Percentiles rank a stretch among this genome's conserved stretches.
phyloP scores from a whole-genome alignment of 1,140 invertebrate species.

The Heliconius himera region DNA sequence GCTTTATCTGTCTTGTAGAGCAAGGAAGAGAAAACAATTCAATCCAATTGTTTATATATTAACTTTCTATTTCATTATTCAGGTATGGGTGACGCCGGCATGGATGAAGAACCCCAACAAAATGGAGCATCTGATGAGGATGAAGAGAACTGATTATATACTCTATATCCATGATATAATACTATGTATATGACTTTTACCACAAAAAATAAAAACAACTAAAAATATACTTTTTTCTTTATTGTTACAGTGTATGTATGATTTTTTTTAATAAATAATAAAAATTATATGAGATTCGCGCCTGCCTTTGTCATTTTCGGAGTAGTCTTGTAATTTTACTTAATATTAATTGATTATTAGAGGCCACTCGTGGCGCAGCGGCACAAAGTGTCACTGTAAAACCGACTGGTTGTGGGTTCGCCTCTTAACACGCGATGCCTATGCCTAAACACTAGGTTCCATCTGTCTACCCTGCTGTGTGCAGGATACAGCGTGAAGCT shows the following conservation, averaged over 20 bases:
- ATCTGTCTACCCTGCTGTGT: too few species aligned
- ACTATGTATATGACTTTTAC: constrained; percentile 50
- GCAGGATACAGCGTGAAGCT: too few species aligned
- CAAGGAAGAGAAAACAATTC: too few species aligned
- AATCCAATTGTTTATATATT: too few species aligned
- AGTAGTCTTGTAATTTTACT: too few species aligned
- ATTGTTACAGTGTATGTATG: not conserved
- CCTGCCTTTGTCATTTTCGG: not conserved
- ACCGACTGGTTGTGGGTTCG: too few species aligned
- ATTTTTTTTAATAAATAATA: not conserved
- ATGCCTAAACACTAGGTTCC: too few species aligned
- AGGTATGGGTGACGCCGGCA: constrained; percentile 73
- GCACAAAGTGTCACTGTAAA: too few species aligned
- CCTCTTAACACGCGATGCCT: too few species aligned
- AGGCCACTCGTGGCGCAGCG: too few species aligned
- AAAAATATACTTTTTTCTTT: not conserved
- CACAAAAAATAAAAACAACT: constrained; percentile 1
- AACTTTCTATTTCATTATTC: constrained; percentile 9
- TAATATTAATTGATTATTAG: too few species aligned
- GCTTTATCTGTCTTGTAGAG: too few species aligned
- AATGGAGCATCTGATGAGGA: constrained; percentile 73
- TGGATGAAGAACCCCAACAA: constrained; percentile 70
- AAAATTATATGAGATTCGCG: not conserved
- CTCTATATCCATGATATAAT: constrained; percentile 26
- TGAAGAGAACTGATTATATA: constrained; percentile 53